Percentiles rank a stretch among this genome's conserved stretches.
phyloP scores from a whole-genome alignment of 2,113 vertebrate genomes.

The Callithrix jacchus region DNA sequence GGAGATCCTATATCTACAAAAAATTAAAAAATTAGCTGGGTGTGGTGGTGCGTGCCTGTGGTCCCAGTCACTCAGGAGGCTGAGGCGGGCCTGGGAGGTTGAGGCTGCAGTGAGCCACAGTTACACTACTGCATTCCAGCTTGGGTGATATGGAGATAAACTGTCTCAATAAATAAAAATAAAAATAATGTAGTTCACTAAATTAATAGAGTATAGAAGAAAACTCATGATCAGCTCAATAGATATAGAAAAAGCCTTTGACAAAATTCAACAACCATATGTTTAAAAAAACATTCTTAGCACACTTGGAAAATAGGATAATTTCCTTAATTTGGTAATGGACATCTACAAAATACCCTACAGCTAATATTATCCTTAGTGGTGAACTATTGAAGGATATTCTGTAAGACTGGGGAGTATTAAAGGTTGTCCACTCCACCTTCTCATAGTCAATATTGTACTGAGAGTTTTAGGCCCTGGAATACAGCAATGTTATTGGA shows the following conservation, averaged over 20 bases:
- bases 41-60: too few relatives aligned
- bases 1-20: too few relatives aligned
- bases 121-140: too few relatives aligned
- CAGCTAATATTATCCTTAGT: background rate
- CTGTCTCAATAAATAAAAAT: background rate
- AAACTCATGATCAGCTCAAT: conserved; percentile 9
- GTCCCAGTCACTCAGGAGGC: too few relatives aligned
- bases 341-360: background rate
- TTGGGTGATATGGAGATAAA: too few relatives aligned
- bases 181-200: conserved; percentile 16
- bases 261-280: background rate
- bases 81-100: too few relatives aligned
- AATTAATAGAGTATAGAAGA: background rate
- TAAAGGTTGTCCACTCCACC: background rate
- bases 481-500: background rate
- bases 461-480: background rate
- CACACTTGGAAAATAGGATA: background rate
- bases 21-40: too few relatives aligned
- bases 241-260: background rate
- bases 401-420: background rate
- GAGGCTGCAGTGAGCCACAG: too few relatives aligned
- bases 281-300: background rate
- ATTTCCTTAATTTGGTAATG: conserved; percentile 15
- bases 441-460: background rate
- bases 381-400: background rate